Evolutionary conservation across 2,113 vertebrate species (phyloP).

Genomic region (Oncorhynchus keta): DNA sequence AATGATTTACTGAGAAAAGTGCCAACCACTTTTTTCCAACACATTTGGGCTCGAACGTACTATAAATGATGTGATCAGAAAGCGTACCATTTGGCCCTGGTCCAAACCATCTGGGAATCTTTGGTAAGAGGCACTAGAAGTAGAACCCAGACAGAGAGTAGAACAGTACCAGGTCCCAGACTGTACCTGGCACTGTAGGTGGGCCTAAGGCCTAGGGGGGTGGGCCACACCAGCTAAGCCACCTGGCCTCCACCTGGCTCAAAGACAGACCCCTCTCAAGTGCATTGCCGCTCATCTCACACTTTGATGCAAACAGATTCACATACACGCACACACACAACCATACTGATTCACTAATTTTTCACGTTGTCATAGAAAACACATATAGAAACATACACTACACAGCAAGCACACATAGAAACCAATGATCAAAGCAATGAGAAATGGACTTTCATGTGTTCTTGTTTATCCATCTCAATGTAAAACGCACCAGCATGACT

Average conservation of each 20-base stretch:
- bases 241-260: neutral
- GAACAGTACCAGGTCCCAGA: slow-evolving; percentile 52
- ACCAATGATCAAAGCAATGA: neutral
- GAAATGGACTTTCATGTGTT: no score
- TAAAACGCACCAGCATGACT: no score
- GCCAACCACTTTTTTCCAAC: slow-evolving; percentile 24
- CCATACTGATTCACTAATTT: no score
- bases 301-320: slow-evolving; percentile 13
- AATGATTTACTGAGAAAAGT: slow-evolving; percentile 15
- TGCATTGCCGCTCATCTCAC: slow-evolving; percentile 61
- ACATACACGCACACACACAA: slow-evolving; percentile 8
- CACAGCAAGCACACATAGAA: neutral
- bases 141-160: slow-evolving; percentile 40
- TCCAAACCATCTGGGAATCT: slow-evolving; percentile 71
- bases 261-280: slow-evolving; percentile 49
- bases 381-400: neutral
- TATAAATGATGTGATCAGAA: slow-evolving; percentile 40
- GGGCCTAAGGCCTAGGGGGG: slow-evolving; percentile 69
- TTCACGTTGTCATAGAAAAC: neutral
- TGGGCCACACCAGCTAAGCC: slow-evolving; percentile 16
- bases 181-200: slow-evolving; percentile 72
- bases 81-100: slow-evolving; percentile 50
- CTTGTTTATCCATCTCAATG: no score
- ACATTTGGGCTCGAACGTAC: slow-evolving; percentile 30
- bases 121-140: slow-evolving; percentile 53